Percentiles rank a stretch among this genome's conserved stretches.
phyloP scores from a whole-genome alignment of 2,113 vertebrate species.

The Pluvialis apricaria region DNA sequence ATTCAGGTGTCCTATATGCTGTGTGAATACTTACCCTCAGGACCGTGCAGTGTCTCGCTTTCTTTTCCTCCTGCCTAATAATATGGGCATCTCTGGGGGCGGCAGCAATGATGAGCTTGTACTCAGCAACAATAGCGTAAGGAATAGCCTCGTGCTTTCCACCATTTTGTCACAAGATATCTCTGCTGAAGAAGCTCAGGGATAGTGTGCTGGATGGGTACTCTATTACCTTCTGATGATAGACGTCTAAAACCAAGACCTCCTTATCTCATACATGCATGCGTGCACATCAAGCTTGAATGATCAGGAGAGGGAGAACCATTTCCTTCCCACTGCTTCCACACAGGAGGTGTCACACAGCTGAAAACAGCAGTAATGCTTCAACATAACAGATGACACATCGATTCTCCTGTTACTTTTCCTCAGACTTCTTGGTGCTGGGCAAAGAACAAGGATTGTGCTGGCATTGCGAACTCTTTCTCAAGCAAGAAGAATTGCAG shows the following conservation, averaged over 20 bases:
- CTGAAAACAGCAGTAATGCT: background rate
- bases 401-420: background rate
- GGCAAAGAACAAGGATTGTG: background rate
- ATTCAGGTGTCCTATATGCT: background rate
- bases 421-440: background rate
- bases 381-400: background rate
- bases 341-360: background rate
- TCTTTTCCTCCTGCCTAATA: background rate
- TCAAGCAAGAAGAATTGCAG: background rate
- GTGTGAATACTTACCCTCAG: background rate
- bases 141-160: background rate
- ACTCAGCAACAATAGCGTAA: accelerated
- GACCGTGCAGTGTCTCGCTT: background rate
- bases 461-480: background rate
- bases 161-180: background rate
- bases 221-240: background rate
- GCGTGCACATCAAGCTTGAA: background rate
- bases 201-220: accelerated
- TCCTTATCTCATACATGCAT: background rate
- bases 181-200: background rate
- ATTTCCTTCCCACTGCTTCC: background rate
- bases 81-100: background rate
- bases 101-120: background rate
- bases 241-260: background rate
- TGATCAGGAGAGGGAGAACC: background rate